phyloP scores from a whole-genome alignment of 2,113 vertebrate genomes.

The Psilopogon haemacephalus region DNA sequence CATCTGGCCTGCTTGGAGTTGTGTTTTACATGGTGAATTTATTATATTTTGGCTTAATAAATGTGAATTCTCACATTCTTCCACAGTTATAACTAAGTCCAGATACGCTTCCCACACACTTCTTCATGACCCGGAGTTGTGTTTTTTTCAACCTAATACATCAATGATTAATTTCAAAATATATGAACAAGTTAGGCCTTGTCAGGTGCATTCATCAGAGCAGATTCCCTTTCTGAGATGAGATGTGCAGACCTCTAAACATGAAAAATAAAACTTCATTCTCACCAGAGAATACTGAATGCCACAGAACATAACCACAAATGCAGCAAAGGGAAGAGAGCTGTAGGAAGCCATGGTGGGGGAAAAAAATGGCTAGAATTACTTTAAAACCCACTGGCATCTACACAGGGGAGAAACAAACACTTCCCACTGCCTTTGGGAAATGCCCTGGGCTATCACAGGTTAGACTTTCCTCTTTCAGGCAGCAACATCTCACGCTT shows the following conservation, averaged over 20 bases:
- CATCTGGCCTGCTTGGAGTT: slow-evolving; percentile 43
- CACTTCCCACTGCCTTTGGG: not conserved
- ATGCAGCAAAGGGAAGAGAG: not conserved
- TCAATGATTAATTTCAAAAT: not conserved
- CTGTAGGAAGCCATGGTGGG: not conserved
- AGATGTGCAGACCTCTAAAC: not conserved
- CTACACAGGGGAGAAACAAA: not conserved
- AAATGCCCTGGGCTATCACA: not conserved
- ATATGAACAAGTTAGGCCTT: not conserved
- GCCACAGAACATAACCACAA: not conserved
- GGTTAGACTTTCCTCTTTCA: not conserved
- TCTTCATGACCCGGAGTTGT: not conserved
- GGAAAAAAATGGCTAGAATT: not conserved
- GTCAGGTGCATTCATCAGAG: not conserved
- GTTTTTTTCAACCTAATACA: not conserved
- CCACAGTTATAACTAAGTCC: slow-evolving; percentile 43
- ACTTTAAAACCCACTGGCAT: not conserved
- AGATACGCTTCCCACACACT: slow-evolving; percentile 31
- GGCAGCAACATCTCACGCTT: not conserved
- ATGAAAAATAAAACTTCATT: not conserved
- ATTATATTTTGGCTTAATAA: slow-evolving; percentile 62
- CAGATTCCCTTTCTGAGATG: not conserved
- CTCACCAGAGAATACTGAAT: not conserved
- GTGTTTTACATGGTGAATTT: slow-evolving; percentile 49
- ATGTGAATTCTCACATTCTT: slow-evolving; percentile 47